Conservation (phyloP, 2,888 invertebrate genomes). For the Quadroppia sp. region DNA sequence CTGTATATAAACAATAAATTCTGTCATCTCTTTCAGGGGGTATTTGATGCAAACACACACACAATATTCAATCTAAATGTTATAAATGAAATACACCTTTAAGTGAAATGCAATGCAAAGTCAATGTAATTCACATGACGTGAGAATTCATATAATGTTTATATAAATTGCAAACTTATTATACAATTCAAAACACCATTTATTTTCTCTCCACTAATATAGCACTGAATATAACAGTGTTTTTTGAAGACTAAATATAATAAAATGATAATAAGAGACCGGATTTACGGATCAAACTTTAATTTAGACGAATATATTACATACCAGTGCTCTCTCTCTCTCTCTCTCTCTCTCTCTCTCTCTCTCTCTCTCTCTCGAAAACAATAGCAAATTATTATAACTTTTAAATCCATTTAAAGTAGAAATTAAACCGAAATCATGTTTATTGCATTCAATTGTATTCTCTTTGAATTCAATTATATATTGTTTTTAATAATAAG, state of each 20-base stretch:
- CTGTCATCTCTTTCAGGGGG: neutral
- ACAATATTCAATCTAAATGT: no score
- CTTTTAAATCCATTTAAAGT: neutral
- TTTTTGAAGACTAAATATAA: neutral
- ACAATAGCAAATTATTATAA: conserved; percentile 34
- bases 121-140: neutral
- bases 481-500: conserved; percentile 5
- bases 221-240: neutral
- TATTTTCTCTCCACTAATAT: conserved; percentile 2
- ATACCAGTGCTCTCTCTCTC: neutral
- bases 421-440: neutral
- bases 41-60: no score
- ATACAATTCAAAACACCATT: neutral
- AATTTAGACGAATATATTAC: conserved; percentile 2
- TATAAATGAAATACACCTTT: no score
- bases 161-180: neutral
- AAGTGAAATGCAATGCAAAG: no score
- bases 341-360: no score
- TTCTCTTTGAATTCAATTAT: neutral
- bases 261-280: conserved; percentile 32
- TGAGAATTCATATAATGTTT: conserved; percentile 15
- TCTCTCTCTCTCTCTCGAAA: neutral
- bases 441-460: conserved; percentile 7
- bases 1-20: neutral
- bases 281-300: conserved; percentile 33